Conservation (phyloP, 2,797 vertebrate genomes). For the Carduelis carduelis region DNA sequence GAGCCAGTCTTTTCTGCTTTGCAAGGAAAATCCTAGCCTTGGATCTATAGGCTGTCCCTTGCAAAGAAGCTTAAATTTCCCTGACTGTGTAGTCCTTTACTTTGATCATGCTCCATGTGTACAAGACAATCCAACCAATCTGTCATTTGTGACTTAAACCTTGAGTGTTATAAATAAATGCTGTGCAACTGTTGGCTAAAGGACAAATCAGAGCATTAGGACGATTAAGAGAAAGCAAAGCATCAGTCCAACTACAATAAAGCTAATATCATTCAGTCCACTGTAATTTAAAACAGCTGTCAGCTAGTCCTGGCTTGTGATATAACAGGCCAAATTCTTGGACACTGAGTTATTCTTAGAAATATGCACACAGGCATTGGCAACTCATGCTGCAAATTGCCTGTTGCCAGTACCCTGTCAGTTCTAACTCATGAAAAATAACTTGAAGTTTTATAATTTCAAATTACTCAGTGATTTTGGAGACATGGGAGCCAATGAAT, state of each 20-base stretch:
- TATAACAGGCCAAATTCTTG: slow-evolving; percentile 78
- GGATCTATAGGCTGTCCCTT: slow-evolving; percentile 49
- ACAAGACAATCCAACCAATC: slow-evolving; percentile 61
- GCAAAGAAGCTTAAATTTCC: slow-evolving; percentile 52
- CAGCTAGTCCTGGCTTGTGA: slow-evolving; percentile 65
- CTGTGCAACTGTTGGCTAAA: slow-evolving; percentile 51
- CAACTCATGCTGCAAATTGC: slow-evolving; percentile 68
- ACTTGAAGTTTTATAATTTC: slow-evolving; percentile 71
- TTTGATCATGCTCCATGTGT: slow-evolving; percentile 66
- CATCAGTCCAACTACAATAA: slow-evolving; percentile 66
- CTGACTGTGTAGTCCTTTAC: slow-evolving; percentile 35
- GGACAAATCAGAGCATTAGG: slow-evolving; percentile 68
- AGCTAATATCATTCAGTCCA: slow-evolving; percentile 68
- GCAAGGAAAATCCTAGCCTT: slow-evolving; percentile 53
- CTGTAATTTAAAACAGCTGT: slow-evolving; percentile 79
- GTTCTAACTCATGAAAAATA: slow-evolving; percentile 73
- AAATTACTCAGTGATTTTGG: slow-evolving; percentile 57
- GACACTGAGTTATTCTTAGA: slow-evolving; percentile 83
- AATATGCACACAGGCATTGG: slow-evolving; percentile 73
- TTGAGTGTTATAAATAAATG: slow-evolving; percentile 69
- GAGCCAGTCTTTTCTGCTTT: slow-evolving; percentile 21
- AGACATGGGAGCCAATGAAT: background rate
- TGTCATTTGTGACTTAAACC: slow-evolving; percentile 68
- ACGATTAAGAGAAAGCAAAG: slow-evolving; percentile 59
- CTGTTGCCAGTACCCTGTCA: slow-evolving; percentile 77